These are phyloP conservation scores for Chloropsis hardwickii DNA, from an alignment of 2,113 vertebrate genomes.

Conservation along the genomic window DNA sequence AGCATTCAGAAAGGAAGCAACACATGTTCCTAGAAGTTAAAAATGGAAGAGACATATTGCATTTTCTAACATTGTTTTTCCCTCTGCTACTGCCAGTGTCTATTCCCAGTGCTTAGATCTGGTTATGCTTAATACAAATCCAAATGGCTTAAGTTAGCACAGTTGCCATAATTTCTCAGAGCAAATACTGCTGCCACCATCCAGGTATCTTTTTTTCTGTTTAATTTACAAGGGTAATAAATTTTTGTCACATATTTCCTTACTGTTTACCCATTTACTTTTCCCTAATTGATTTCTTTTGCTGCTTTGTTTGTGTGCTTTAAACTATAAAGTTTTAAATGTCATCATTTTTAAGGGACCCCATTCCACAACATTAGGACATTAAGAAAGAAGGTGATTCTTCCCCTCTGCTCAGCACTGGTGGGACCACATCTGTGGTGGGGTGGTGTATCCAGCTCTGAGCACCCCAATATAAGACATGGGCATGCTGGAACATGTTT, in stretches of 20 bases:
- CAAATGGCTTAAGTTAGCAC: background rate
- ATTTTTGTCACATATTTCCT: background rate
- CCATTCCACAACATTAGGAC: background rate
- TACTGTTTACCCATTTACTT: background rate
- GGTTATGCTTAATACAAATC: background rate
- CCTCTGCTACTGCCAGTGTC: background rate
- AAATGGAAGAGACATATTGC: constrained; percentile 46
- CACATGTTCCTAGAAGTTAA: constrained; percentile 56
- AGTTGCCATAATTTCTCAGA: background rate
- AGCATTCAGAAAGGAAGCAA: constrained; percentile 40
- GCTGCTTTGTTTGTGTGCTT: background rate
- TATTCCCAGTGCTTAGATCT: background rate
- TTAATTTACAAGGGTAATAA: background rate
- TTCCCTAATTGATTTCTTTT: background rate
- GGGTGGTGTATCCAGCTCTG: background rate
- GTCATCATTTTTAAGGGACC: background rate
- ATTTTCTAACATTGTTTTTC: constrained; percentile 34
- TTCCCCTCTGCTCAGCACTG: background rate
- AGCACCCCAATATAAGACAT: background rate
- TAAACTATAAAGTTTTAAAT: background rate
- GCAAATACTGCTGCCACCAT: background rate
- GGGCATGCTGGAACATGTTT: background rate
- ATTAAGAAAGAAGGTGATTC: background rate
- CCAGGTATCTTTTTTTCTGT: background rate
- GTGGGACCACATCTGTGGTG: background rate